These are phyloP conservation scores for Chloroceryle aenea DNA, from an alignment of 2,113 vertebrate genomes.

Conservation along the genomic window DNA sequence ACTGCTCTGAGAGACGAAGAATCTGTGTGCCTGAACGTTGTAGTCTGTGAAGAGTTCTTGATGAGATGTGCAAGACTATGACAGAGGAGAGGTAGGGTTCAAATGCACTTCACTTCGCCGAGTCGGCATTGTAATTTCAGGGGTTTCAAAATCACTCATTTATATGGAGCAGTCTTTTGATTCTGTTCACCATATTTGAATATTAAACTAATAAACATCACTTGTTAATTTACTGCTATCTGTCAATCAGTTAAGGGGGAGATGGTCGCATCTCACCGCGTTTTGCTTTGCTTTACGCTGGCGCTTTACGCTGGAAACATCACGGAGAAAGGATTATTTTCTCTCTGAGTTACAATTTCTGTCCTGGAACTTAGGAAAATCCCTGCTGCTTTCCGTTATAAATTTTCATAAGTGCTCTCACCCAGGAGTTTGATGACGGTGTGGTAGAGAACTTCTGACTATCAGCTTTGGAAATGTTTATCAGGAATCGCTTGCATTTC, in stretches of 20 bases:
- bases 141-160: constrained; percentile 40
- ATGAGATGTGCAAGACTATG: background rate
- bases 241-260: constrained; percentile 63
- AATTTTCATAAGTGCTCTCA: background rate
- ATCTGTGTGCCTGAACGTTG: background rate
- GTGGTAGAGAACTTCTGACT: background rate
- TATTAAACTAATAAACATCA: constrained; percentile 68
- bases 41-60: background rate
- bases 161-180: constrained; percentile 41
- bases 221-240: constrained; percentile 71
- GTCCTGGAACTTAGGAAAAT: background rate
- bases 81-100: background rate
- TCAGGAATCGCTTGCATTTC: background rate
- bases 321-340: background rate
- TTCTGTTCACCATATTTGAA: constrained; percentile 72
- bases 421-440: background rate
- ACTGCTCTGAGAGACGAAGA: background rate
- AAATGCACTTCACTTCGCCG: background rate
- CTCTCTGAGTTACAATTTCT: background rate
- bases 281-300: background rate
- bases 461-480: background rate
- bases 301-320: background rate
- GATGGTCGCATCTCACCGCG: background rate
- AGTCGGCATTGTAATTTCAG: constrained; percentile 37
- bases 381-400: background rate